Evolutionary conservation across 2,797 vertebrate species (phyloP).

Genomic region (Tenualosa ilisha): DNA sequence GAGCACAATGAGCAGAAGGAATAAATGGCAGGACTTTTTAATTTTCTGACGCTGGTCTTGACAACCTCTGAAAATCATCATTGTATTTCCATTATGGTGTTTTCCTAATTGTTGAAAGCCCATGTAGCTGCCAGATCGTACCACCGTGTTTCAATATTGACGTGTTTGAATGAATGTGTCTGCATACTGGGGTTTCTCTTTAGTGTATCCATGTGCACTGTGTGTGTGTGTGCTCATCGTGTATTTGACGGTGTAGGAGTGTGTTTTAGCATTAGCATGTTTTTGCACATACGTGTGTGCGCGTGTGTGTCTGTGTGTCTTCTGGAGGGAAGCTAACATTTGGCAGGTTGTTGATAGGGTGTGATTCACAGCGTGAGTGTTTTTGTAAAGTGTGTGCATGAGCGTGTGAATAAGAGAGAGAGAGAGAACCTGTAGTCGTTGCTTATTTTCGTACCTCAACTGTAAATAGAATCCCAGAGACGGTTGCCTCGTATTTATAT

Average conservation of each 20-base stretch:
- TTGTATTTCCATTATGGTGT: too few relatives aligned
- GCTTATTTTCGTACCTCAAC: background rate
- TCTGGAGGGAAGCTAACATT: background rate
- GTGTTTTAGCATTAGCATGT: background rate
- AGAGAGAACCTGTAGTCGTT: background rate
- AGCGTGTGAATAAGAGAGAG: too few relatives aligned
- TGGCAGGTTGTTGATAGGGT: slow-evolving; percentile 5
- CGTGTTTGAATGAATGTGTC: background rate
- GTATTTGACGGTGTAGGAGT: background rate
- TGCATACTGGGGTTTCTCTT: background rate
- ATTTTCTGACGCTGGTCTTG: too few relatives aligned
- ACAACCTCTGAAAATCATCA: too few relatives aligned
- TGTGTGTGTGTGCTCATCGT: background rate
- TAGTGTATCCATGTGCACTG: background rate
- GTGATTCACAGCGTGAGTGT: slow-evolving; percentile 3
- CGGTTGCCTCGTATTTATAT: background rate
- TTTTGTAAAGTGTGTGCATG: background rate
- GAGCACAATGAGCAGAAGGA: too few relatives aligned
- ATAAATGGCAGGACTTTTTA: too few relatives aligned
- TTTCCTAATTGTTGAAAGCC: too few relatives aligned
- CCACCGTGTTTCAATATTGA: background rate
- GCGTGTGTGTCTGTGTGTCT: background rate
- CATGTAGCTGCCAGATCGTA: background rate
- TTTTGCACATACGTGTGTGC: background rate
- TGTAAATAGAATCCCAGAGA: slow-evolving; percentile 4